A percentile compares a stretch with the other conserved stretches of the same genome.
phyloP scores from a whole-genome alignment of 2,797 vertebrate genomes.

The Miichthys miiuy region DNA sequence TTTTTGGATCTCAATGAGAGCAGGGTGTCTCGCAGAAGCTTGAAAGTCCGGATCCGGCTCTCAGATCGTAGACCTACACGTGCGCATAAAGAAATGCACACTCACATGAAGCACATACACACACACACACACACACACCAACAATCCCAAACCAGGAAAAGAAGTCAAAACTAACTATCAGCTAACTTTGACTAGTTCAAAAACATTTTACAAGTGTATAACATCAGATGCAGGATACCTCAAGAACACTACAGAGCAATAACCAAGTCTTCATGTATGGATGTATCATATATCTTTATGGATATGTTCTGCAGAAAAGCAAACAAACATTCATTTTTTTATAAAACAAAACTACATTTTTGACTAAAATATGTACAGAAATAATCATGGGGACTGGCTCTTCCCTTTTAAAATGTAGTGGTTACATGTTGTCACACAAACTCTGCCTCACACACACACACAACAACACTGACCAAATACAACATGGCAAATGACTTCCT shows the following conservation, averaged over 20 bases:
- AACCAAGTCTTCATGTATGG: too few species aligned
- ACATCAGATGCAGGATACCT: too few species aligned
- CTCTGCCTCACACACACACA: too few species aligned
- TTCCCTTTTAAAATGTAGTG: neutral
- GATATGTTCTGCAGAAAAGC: neutral
- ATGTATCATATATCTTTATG: neutral
- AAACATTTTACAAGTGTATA: too few species aligned
- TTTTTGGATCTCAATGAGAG: conserved; percentile 61
- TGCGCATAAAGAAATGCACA: neutral
- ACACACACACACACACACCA: neutral
- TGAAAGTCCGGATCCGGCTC: conserved; percentile 42
- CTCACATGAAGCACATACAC: conserved; percentile 6
- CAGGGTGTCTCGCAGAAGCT: conserved; percentile 56
- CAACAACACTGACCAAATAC: neutral
- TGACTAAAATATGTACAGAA: neutral
- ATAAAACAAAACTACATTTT: neutral
- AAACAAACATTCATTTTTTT: neutral
- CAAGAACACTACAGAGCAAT: neutral
- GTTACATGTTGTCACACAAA: conserved; percentile 1
- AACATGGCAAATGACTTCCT: conserved; percentile 24
- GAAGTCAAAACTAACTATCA: neutral
- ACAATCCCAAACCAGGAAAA: neutral
- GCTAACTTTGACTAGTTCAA: conserved; percentile 2
- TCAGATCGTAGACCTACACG: conserved; percentile 33
- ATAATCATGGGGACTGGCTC: neutral